Percentiles rank a stretch among this genome's conserved stretches.
phyloP scores from a whole-genome alignment of 2,797 vertebrate genomes.

The Vultur gryphus region DNA sequence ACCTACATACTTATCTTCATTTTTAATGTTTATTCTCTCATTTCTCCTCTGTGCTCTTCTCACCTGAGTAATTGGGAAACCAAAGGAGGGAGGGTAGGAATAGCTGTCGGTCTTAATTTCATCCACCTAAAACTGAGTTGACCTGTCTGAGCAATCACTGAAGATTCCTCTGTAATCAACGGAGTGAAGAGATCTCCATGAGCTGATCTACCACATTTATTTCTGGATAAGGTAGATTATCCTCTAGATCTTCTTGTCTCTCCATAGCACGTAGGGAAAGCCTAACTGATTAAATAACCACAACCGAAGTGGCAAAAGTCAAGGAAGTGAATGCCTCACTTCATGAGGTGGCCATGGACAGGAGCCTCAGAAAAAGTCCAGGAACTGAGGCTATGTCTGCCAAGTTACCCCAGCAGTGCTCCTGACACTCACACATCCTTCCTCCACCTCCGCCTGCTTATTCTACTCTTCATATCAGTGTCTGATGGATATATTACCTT shows the following conservation, averaged over 20 bases:
- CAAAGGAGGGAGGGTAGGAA: not conserved
- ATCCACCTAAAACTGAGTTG: not conserved
- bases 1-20: not conserved
- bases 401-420: not conserved
- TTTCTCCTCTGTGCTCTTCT: not conserved
- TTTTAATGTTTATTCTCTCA: not conserved
- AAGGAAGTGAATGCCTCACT: fast-evolving
- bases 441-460: not conserved
- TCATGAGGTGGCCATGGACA: not conserved
- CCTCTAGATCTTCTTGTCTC: not conserved
- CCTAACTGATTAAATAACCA: not conserved
- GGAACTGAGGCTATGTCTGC: not conserved
- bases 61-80: not conserved
- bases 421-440: not conserved
- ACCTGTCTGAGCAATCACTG: not conserved
- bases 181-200: not conserved
- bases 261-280: not conserved
- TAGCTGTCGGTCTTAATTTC: not conserved
- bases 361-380: not conserved
- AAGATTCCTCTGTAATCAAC: not conserved
- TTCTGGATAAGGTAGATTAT: not conserved
- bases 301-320: not conserved
- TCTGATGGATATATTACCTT: not conserved
- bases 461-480: not conserved
- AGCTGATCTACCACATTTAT: not conserved